Evolutionary conservation across 1,140 invertebrate genomes (phyloP).

Genomic region (Drosophila yakuba): DNA sequence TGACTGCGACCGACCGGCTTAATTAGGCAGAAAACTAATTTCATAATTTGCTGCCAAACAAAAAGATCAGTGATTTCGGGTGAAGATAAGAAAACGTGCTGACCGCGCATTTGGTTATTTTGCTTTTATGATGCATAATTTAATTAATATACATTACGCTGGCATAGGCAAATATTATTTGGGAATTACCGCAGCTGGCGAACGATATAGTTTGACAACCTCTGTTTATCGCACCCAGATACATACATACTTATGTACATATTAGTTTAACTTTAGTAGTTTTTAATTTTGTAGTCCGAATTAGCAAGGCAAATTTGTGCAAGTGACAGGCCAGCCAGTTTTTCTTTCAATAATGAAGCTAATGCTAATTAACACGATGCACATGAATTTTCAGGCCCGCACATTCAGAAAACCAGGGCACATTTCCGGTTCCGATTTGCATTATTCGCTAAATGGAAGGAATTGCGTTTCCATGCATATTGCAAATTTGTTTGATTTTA

Average conservation of each 20-base stretch:
- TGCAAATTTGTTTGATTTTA: constrained; percentile 79
- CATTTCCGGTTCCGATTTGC: constrained; percentile 77
- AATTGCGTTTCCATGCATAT: constrained; percentile 63
- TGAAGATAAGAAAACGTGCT: constrained; percentile 18
- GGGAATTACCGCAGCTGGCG: constrained; percentile 38
- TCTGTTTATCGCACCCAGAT: constrained; percentile 6
- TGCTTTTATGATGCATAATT: constrained; percentile 40
- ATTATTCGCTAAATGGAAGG: constrained; percentile 63
- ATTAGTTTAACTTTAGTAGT: constrained; percentile 31
- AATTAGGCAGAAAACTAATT: constrained; percentile 70
- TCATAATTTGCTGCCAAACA: constrained; percentile 40
- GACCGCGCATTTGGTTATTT: constrained; percentile 31
- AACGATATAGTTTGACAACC: neutral
- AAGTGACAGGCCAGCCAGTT: constrained; percentile 49
- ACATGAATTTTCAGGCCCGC: neutral
- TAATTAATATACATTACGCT: constrained; percentile 42
- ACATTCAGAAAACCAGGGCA: constrained; percentile 47
- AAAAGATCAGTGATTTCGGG: constrained; percentile 4
- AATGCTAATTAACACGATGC: constrained; percentile 58
- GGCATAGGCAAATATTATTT: constrained; percentile 41
- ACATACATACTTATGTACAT: neutral
- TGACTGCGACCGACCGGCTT: constrained; percentile 42
- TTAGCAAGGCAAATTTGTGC: constrained; percentile 66
- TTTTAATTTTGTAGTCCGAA: constrained; percentile 26
- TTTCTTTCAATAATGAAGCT: constrained; percentile 43